A percentile compares a stretch with the other conserved stretches of the same genome.
phyloP scores from a whole-genome alignment of 2,888 invertebrate species.

The Ochropleura leucogaster region DNA sequence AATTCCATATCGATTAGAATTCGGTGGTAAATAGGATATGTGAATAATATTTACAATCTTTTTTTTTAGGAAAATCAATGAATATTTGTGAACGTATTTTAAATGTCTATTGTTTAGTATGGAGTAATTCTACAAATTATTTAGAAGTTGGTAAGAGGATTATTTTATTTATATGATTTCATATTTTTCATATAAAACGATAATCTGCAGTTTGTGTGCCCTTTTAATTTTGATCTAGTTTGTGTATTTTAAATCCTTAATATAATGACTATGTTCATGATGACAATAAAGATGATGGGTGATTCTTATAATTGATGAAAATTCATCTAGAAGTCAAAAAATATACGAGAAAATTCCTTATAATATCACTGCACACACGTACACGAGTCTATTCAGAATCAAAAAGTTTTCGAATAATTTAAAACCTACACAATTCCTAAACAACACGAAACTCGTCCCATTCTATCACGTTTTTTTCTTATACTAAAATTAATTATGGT shows the following conservation, averaged over 20 bases:
- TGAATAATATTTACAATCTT: slow-evolving; percentile 67
- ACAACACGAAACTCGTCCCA: slow-evolving; percentile 48
- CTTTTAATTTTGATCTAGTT: not conserved
- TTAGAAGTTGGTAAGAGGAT: not conserved
- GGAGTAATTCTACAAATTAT: slow-evolving; percentile 21
- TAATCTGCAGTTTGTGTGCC: not conserved
- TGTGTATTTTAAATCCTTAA: not conserved
- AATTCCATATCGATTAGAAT: slow-evolving; percentile 75
- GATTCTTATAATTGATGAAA: slow-evolving; percentile 51
- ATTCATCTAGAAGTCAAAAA: slow-evolving; percentile 63
- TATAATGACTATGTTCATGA: not conserved
- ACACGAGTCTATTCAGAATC: slow-evolving; percentile 51
- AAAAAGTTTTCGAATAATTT: slow-evolving; percentile 40
- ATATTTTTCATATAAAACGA: not conserved
- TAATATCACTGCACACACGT: slow-evolving; percentile 60
- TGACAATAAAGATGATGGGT: slow-evolving; percentile 8
- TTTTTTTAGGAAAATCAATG: slow-evolving; percentile 27
- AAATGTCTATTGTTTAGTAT: not conserved
- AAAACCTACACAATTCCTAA: slow-evolving; percentile 63
- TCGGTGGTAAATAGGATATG: slow-evolving; percentile 86
- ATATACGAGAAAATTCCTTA: slow-evolving; percentile 65
- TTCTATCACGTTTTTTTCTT: slow-evolving; percentile 45
- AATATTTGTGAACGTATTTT: slow-evolving; percentile 18
- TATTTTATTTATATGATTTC: not conserved
- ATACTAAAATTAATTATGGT: slow-evolving; percentile 27